phyloP scores from a whole-genome alignment of 2,113 vertebrate species.

The Gymnorhina tibicen region DNA sequence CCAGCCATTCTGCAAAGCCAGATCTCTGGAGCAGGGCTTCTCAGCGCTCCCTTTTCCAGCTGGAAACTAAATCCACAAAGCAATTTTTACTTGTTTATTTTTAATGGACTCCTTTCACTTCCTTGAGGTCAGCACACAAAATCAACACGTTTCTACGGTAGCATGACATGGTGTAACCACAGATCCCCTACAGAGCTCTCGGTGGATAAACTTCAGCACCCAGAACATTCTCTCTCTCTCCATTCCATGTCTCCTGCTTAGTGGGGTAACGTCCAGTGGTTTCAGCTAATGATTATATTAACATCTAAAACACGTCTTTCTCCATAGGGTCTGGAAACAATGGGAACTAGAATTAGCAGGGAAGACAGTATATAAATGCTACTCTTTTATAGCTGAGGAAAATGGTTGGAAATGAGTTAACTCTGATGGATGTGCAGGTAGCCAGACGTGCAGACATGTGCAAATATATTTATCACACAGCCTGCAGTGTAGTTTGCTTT shows the following conservation, averaged over 20 bases:
- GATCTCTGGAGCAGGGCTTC: background rate
- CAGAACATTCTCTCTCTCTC: background rate
- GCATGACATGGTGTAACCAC: background rate
- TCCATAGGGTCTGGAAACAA: background rate
- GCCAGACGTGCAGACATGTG: background rate
- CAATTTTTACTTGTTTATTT: background rate
- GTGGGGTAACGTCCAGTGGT: background rate
- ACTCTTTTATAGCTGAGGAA: background rate
- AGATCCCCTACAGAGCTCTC: background rate
- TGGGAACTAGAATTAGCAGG: background rate
- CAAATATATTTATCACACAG: background rate
- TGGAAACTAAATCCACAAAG: background rate
- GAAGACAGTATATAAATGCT: background rate
- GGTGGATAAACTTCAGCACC: background rate
- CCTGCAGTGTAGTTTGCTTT: background rate
- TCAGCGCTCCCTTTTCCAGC: background rate
- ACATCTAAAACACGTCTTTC: rapidly evolving
- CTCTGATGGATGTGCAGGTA: background rate
- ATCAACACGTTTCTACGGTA: background rate
- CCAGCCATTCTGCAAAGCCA: background rate
- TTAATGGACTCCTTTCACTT: background rate
- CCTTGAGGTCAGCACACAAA: background rate
- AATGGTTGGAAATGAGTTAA: background rate
- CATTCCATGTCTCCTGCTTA: background rate
- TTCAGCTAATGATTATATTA: background rate